A percentile compares a stretch with the other conserved stretches of the same genome.
Evolutionary conservation across 1,140 invertebrate genomes (phyloP).

Genomic region (Nomia melanderi): DNA sequence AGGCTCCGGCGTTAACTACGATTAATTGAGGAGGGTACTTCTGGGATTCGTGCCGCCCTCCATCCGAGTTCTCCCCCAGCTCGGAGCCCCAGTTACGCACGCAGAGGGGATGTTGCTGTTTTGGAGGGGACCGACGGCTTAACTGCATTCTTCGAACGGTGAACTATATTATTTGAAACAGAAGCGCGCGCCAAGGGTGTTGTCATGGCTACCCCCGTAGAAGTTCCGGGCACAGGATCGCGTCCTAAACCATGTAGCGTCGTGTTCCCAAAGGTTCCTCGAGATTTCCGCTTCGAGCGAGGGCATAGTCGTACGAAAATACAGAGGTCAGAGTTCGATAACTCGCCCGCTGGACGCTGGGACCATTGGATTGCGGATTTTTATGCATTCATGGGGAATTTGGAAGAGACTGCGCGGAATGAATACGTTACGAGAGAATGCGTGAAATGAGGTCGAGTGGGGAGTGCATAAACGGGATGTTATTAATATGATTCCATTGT

Average conservation of each 20-base stretch:
- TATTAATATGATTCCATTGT: no score
- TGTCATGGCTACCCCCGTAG: slow-evolving; percentile 48
- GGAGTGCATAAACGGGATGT: no score
- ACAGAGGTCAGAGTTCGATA: slow-evolving; percentile 36
- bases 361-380: no score
- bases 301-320: slow-evolving; percentile 10
- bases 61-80: no score
- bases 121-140: neutral
- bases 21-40: neutral
- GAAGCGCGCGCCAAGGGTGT: slow-evolving; percentile 33
- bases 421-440: no score
- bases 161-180: slow-evolving; percentile 42
- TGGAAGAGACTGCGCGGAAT: no score
- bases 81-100: no score
- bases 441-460: no score
- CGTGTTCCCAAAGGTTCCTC: slow-evolving; percentile 47
- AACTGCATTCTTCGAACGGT: slow-evolving; percentile 23
- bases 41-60: neutral
- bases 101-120: neutral
- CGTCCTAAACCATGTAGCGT: slow-evolving; percentile 40
- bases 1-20: neutral
- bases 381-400: no score
- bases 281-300: slow-evolving; percentile 37
- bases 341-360: slow-evolving; percentile 14
- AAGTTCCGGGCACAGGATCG: slow-evolving; percentile 26